Evolutionary conservation across 1,140 invertebrate species (phyloP).

Genomic region (Bombus consobrinus): DNA sequence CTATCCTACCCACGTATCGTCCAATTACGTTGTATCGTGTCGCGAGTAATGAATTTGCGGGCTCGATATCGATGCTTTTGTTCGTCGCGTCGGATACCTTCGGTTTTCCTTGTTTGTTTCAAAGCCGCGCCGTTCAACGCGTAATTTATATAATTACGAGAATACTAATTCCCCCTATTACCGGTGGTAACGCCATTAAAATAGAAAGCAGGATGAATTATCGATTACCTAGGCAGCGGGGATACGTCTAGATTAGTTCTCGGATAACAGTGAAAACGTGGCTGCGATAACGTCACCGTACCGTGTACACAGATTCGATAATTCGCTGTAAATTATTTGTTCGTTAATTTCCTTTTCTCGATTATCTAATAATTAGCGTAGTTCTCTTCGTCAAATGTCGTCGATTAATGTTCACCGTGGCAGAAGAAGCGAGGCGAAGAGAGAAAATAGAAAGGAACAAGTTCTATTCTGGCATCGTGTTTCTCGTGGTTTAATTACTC

Average conservation of each 20-base stretch:
- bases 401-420: background rate
- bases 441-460: too few relatives aligned
- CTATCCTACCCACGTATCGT: background rate
- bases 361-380: background rate
- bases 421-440: too few relatives aligned
- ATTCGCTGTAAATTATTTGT: conserved; percentile 28
- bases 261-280: background rate
- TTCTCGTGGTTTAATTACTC: background rate
- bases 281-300: background rate
- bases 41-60: conserved; percentile 2
- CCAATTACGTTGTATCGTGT: background rate
- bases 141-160: conserved; percentile 39
- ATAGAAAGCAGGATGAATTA: conserved; percentile 27
- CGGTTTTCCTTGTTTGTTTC: background rate
- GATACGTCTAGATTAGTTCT: background rate
- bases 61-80: background rate
- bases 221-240: background rate
- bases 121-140: background rate
- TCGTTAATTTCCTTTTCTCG: background rate
- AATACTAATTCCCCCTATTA: conserved; percentile 23
- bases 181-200: conserved; percentile 2
- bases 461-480: background rate
- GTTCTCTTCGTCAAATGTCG: background rate
- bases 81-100: background rate
- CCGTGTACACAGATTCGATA: background rate